phyloP scores from a whole-genome alignment of 2,113 vertebrate species.

The Hucho hucho region DNA sequence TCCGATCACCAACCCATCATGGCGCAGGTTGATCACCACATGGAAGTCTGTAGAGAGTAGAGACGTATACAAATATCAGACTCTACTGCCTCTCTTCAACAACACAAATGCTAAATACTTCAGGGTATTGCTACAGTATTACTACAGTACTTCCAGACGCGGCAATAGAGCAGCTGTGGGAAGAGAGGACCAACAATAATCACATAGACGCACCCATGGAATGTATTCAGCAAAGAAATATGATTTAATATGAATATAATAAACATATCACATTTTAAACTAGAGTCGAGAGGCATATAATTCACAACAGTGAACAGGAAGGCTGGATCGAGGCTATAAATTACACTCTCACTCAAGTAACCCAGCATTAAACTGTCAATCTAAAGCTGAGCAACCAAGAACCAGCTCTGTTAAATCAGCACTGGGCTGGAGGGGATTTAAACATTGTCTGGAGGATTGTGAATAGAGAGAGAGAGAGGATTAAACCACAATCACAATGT shows the following conservation, averaged over 20 bases:
- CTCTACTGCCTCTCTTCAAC: not conserved
- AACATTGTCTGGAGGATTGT: slow-evolving; percentile 65
- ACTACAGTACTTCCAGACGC: too few relatives aligned
- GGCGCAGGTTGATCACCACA: slow-evolving; percentile 63
- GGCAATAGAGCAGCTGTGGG: too few relatives aligned
- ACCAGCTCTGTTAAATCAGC: slow-evolving; percentile 54
- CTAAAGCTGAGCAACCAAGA: slow-evolving; percentile 48
- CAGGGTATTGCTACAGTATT: too few relatives aligned
- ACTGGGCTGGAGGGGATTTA: slow-evolving; percentile 46
- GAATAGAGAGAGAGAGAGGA: slow-evolving; percentile 53
- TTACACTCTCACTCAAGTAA: not conserved
- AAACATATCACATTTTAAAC: too few relatives aligned
- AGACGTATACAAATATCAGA: not conserved
- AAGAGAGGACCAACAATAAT: too few relatives aligned
- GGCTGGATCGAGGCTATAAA: too few relatives aligned
- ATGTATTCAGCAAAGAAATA: too few relatives aligned
- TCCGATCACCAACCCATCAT: slow-evolving; percentile 45
- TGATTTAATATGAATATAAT: too few relatives aligned
- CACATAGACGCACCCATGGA: too few relatives aligned
- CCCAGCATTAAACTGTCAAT: not conserved
- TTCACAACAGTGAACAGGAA: too few relatives aligned
- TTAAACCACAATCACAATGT: slow-evolving; percentile 73
- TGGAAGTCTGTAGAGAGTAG: slow-evolving; percentile 62
- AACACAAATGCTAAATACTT: too few relatives aligned
- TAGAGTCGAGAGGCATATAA: too few relatives aligned